Conservation (phyloP, 2,797 vertebrate genomes). For the Crenuchus spilurus region DNA sequence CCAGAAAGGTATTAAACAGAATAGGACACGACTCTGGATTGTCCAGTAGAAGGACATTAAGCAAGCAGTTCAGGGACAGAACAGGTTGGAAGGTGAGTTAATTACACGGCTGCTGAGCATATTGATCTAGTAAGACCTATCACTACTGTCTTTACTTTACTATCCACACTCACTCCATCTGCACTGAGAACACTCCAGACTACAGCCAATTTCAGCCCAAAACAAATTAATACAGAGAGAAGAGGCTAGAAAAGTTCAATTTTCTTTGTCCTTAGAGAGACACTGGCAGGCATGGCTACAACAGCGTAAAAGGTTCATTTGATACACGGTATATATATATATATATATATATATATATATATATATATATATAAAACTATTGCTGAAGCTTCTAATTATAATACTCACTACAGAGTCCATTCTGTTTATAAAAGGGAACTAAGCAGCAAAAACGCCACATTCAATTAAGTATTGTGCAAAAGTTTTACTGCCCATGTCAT, state of each 20-base stretch:
- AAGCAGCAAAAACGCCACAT: no score
- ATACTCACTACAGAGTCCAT: no score
- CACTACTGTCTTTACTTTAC: slow-evolving; percentile 40
- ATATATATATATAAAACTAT: no score
- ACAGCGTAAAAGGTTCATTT: no score
- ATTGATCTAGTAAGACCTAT: slow-evolving; percentile 62
- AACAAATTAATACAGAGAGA: background rate
- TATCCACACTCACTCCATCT: slow-evolving; percentile 25
- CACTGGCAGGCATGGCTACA: no score
- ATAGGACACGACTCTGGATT: slow-evolving; percentile 10
- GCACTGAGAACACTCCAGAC: slow-evolving; percentile 3
- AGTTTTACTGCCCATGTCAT: no score
- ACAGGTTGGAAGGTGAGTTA: slow-evolving; percentile 55
- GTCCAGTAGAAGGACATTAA: slow-evolving; percentile 18
- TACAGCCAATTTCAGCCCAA: slow-evolving; percentile 27
- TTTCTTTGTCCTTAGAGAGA: background rate
- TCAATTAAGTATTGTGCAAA: no score
- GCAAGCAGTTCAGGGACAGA: no score
- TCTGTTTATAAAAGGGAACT: no score
- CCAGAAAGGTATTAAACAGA: slow-evolving; percentile 13
- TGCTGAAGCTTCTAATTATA: no score
- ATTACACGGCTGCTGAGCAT: slow-evolving; percentile 65
- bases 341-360: no score
- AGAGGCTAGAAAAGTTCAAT: background rate
- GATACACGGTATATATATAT: no score